Evolutionary conservation across 2,113 vertebrate species (phyloP).

Genomic region (Progne subis): DNA sequence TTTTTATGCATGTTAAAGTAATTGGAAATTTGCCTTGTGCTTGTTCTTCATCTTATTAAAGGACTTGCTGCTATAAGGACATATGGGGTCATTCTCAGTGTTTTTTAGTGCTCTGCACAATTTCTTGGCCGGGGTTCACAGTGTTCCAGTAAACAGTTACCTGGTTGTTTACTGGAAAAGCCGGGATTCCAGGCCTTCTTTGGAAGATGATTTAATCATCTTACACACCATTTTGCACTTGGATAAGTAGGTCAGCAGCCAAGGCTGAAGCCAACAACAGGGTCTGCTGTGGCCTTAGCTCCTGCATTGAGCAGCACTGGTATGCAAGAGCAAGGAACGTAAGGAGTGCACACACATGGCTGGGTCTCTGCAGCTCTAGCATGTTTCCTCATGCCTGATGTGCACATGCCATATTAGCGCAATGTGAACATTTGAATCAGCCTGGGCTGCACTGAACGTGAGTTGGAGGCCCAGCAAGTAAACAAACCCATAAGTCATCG

Average conservation of each 20-base stretch:
- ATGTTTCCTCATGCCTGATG: conserved; percentile 31
- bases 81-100: background rate
- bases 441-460: background rate
- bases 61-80: background rate
- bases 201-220: background rate
- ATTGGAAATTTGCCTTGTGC: background rate
- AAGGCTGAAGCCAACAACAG: background rate
- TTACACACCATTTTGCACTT: background rate
- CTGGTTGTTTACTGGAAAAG: conserved; percentile 24
- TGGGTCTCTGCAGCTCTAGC: background rate
- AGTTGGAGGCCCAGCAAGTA: background rate
- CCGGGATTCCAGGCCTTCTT: background rate
- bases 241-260: conserved; percentile 1
- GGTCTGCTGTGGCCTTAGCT: background rate
- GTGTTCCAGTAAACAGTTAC: conserved; percentile 11
- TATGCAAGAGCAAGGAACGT: background rate
- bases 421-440: conserved; percentile 3
- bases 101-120: background rate
- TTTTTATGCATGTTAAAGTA: conserved; percentile 21
- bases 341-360: background rate
- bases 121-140: conserved; percentile 10
- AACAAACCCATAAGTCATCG: conserved; percentile 18
- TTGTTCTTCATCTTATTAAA: conserved; percentile 2
- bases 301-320: background rate
- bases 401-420: background rate